Percentiles rank a stretch among this genome's conserved stretches.
Conservation (phyloP, 2,113 vertebrate species). For the Gallinago media region DNA sequence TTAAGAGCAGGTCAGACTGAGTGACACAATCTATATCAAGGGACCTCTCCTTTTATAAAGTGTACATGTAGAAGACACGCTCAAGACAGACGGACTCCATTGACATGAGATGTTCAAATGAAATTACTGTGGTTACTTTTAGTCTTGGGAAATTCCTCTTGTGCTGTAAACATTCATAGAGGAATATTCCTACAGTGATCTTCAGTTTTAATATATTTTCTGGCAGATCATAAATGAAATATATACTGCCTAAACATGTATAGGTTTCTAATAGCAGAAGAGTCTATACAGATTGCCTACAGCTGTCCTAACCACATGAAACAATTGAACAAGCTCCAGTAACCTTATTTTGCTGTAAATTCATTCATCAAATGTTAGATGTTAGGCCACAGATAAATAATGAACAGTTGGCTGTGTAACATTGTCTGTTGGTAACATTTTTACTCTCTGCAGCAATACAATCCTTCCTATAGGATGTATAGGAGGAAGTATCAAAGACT, state of each 20-base stretch:
- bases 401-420: not conserved
- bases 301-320: conserved; percentile 80
- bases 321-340: conserved; percentile 57
- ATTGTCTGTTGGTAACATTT: conserved; percentile 21
- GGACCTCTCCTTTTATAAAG: not conserved
- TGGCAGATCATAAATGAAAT: conserved; percentile 73
- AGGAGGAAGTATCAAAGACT: not conserved
- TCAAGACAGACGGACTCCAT: not conserved
- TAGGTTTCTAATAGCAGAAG: conserved; percentile 57
- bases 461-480: not conserved
- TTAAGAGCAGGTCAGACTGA: not conserved
- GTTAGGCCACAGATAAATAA: conserved; percentile 46
- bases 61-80: not conserved
- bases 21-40: not conserved
- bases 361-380: conserved; percentile 65
- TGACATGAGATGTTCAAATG: conserved; percentile 15
- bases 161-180: conserved; percentile 34
- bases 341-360: conserved; percentile 64
- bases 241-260: conserved; percentile 61
- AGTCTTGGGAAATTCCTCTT: conserved; percentile 46
- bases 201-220: conserved; percentile 63
- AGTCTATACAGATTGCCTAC: conserved; percentile 68
- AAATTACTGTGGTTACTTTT: conserved; percentile 35
- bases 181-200: conserved; percentile 44
- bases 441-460: conserved; percentile 1